phyloP scores from a whole-genome alignment of 2,797 vertebrate genomes.

The Malacoctenus gilli region DNA sequence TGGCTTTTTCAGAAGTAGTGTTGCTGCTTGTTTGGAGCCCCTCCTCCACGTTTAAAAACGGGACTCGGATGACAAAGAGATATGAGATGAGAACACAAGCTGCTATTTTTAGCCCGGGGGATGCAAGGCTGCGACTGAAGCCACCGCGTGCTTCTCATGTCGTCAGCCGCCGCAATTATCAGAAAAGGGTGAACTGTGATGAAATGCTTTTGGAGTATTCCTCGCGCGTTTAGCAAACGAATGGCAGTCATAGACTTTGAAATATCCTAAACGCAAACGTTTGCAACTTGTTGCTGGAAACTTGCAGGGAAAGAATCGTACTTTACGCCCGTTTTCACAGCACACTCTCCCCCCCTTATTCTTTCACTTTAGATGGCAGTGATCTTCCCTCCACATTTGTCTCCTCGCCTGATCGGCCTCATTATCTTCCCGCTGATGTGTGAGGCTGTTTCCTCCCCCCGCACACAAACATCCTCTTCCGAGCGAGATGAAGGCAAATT shows the following conservation, averaged over 20 bases:
- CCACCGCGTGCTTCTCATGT: slow-evolving; percentile 36
- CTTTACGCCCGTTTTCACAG: slow-evolving; percentile 28
- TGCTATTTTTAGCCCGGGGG: slow-evolving; percentile 79
- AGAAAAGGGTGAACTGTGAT: slow-evolving; percentile 9
- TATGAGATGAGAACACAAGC: slow-evolving; percentile 64
- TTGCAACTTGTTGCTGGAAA: slow-evolving; percentile 12
- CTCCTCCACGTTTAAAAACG: slow-evolving; percentile 66
- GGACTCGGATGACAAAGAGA: slow-evolving; percentile 62
- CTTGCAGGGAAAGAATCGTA: slow-evolving; percentile 10
- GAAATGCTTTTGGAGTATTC: background rate
- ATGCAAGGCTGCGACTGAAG: slow-evolving; percentile 66
- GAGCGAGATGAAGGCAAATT: slow-evolving; percentile 41
- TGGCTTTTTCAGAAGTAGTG: slow-evolving; percentile 15
- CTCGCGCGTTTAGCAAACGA: slow-evolving; percentile 7
- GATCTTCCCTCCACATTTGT: slow-evolving; percentile 35
- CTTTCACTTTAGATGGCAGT: slow-evolving; percentile 30
- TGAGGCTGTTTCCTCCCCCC: slow-evolving; percentile 41
- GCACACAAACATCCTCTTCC: slow-evolving; percentile 26
- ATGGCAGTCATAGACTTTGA: background rate
- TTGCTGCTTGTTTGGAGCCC: slow-evolving; percentile 39
- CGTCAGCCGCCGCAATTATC: slow-evolving; percentile 39
- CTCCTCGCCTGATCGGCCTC: slow-evolving; percentile 46
- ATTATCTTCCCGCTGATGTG: slow-evolving; percentile 53
- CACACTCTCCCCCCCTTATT: background rate
- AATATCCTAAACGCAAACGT: too few relatives aligned